Conservation (phyloP, 2,113 vertebrate genomes). For the Leuciscus idus region DNA sequence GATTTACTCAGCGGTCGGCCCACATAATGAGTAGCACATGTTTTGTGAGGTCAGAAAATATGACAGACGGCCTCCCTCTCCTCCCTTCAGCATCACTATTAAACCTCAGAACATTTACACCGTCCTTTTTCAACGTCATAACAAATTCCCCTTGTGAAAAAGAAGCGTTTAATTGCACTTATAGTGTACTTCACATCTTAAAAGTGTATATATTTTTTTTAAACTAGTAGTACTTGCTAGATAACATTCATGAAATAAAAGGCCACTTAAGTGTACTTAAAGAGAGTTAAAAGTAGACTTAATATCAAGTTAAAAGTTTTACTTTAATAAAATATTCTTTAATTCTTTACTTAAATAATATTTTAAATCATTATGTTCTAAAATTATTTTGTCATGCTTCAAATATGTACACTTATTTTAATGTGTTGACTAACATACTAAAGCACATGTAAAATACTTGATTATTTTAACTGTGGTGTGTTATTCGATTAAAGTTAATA, state of each 20-base stretch:
- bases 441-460: not conserved
- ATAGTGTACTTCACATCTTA: not conserved
- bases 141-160: not conserved
- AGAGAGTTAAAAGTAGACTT: not conserved
- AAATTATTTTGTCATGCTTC: too few relatives aligned
- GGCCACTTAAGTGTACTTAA: not conserved
- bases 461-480: not conserved
- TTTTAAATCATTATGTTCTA: too few relatives aligned
- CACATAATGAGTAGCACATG: constrained; percentile 61
- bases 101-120: not conserved
- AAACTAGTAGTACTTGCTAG: not conserved
- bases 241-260: not conserved
- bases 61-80: constrained; percentile 38
- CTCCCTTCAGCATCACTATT: not conserved
- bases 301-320: too few relatives aligned
- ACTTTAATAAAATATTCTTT: too few relatives aligned
- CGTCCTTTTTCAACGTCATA: not conserved
- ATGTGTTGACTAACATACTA: not conserved
- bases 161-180: not conserved
- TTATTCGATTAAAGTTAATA: not conserved
- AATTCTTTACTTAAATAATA: too few relatives aligned
- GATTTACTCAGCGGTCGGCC: constrained; percentile 62
- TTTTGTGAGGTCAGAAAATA: not conserved
- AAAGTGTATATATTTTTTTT: not conserved
- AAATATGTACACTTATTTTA: too few relatives aligned